Percentiles rank a stretch among this genome's conserved stretches.
phyloP scores from a whole-genome alignment of 2,888 invertebrate species.

The Eubasilissa splendida region DNA sequence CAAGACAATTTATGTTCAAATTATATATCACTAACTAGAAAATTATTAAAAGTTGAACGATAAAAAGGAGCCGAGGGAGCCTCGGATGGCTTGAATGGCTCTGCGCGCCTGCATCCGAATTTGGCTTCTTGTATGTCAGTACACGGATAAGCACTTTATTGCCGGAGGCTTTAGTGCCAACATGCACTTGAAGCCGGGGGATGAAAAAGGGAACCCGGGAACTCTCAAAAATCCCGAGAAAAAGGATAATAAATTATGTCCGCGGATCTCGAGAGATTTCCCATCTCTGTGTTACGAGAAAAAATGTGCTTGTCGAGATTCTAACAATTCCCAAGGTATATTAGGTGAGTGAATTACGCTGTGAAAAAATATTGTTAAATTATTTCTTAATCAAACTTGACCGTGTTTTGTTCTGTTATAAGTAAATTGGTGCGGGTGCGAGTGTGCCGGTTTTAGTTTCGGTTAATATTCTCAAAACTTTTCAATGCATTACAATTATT shows the following conservation, averaged over 20 bases:
- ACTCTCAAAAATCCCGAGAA: conserved; percentile 20
- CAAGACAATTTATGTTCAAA: background rate
- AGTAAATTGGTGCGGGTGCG: too few relatives aligned
- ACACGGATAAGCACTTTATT: conserved; percentile 57
- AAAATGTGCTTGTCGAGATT: too few relatives aligned
- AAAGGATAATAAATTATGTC: conserved; percentile 41
- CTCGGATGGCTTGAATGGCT: background rate
- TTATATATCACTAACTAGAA: background rate
- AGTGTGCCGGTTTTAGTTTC: too few relatives aligned
- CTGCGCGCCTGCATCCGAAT: conserved; percentile 24
- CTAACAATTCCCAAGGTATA: too few relatives aligned
- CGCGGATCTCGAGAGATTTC: conserved; percentile 15
- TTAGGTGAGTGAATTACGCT: too few relatives aligned
- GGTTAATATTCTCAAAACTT: too few relatives aligned
- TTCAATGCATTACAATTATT: too few relatives aligned
- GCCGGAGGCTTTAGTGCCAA: conserved; percentile 42
- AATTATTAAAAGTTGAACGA: background rate
- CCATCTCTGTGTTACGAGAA: background rate
- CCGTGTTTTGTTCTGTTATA: too few relatives aligned
- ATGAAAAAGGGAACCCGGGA: background rate
- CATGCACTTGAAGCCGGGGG: conserved; percentile 38
- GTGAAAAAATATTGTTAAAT: too few relatives aligned
- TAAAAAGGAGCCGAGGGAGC: background rate
- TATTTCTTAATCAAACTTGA: too few relatives aligned
- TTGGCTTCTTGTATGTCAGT: conserved; percentile 42